Base-by-base conservation (phyloP, 2,797 vertebrate species). In the Emys orbicularis region DNA sequence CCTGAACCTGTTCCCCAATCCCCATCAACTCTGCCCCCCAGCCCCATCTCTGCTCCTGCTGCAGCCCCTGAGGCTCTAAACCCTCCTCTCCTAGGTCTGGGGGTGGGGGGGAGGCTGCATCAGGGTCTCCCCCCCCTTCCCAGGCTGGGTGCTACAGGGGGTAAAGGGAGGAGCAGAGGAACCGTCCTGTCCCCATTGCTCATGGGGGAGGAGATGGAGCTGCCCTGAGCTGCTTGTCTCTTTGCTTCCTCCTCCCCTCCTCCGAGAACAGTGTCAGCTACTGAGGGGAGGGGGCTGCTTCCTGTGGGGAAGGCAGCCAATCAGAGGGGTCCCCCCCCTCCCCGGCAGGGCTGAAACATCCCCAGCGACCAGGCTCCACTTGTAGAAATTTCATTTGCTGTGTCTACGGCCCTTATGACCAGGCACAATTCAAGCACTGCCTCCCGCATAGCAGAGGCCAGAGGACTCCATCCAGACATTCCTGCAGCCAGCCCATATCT, bases 351-450 rank as follows among this genome's bases (percentile, higher is more conserved):
- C 61, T 34, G 34, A 65, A 16, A 34, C 34, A n/a, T 5, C 16
- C 34, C 34, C 34, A 68, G 13, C 4, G 2, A 65, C 31, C 31
- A 65, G 61, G 61, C 61, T 65, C 34, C 61, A 65, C 8, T n/a
- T 18, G 16, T n/a, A n/a, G 61, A 65, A 18, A n/a, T 65, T 37
- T 19, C 18, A 21, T 37, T 68, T n/a, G 61, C 16, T 37, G 18
- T 5, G 1, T 19, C 34, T 68, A 19, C 0, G n/a, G 3, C 8
- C n/a, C n/a, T 37, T 68, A n/a, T 8, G 18, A 19, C 9, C 65
- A 68, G 65, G 65, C 65, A 2, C 18, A 16, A 9, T 37, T 68
- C 18, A 37, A 68, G 65, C 65, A 8, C 61, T n/a, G 34, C 16
- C 9, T 68, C 65, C 65, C 19, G 65, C n/a, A 19, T 3, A 37